These are phyloP conservation scores for Pentamera pediparva DNA, from an alignment of 53 echinoderm and acorn worm genomes.

Conservation along the genomic window DNA sequence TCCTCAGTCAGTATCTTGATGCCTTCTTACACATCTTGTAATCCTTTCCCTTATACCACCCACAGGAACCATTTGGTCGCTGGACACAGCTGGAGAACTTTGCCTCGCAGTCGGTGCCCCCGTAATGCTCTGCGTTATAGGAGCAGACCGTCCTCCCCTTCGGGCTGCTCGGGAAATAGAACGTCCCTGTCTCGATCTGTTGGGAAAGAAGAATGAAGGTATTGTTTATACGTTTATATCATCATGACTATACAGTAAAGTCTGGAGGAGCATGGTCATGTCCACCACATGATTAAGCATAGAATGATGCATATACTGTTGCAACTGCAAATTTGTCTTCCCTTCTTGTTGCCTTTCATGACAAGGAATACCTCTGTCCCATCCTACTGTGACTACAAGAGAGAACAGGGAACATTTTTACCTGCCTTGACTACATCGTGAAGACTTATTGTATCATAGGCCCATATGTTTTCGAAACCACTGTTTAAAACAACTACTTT, in stretches of 20 bases:
- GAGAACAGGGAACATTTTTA: too few relatives aligned
- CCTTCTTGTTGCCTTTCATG: too few relatives aligned
- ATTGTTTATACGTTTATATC: background rate
- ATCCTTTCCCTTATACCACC: conserved; percentile 63
- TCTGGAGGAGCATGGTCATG: background rate
- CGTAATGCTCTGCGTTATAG: conserved; percentile 71
- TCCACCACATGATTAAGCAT: background rate
- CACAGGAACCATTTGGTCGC: conserved; percentile 65
- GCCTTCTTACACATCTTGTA: conserved; percentile 50
- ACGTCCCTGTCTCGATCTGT: conserved; percentile 70
- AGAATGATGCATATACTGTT: too few relatives aligned
- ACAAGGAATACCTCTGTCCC: too few relatives aligned
- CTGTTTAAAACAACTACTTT: too few relatives aligned
- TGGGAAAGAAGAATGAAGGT: conserved; percentile 1
- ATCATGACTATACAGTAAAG: background rate
- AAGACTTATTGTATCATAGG: background rate
- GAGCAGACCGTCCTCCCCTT: conserved; percentile 74
- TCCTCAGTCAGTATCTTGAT: background rate
- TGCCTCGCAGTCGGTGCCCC: conserved; percentile 73
- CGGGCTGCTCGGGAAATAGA: conserved; percentile 73
- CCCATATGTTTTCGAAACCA: background rate
- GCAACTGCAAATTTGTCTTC: too few relatives aligned
- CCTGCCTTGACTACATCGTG: background rate
- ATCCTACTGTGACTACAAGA: too few relatives aligned
- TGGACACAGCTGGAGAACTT: conserved; percentile 71